Evolutionary conservation across 2,797 vertebrate species (phyloP), one percentile per base, ranked within the genome.

Genomic region (Vireo griseus): DNA sequence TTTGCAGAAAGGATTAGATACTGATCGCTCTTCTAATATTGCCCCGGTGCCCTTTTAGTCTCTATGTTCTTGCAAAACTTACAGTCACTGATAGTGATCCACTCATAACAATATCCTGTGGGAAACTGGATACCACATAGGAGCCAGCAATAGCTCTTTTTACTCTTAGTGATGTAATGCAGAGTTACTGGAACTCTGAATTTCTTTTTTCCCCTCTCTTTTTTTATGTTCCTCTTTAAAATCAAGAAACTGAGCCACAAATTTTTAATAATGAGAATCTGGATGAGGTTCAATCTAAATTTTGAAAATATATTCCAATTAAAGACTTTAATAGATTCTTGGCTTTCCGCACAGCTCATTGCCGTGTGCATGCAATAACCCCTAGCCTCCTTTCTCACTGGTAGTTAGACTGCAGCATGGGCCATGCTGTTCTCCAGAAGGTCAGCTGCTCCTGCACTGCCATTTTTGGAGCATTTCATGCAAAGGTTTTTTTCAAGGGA

Each of bases 301-400:
- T 97, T 97, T 97, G 96, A 98, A 95, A 97, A 97, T 97, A 96
- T 96, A 96, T 96, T 94, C 97, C 97, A 97, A 97, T 98, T 98
- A 98, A 98, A 98, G 97, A 95, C 97, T 98, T 98, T 98, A 98
- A 98, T 97, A 98, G 97, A 95, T 94, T 97, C 91, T 98, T 98
- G 98, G 98, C 97, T 97, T 95, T 95, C 95, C 74, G 88, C 96
- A 97, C 92, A 95, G 97, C 97, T 98, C 97, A 92, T 93, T 97
- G 95, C 97, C 98, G 98, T 98, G 97, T 98, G 98, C 96, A 97
- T 98, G 98, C 96, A 98, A 98, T 99, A 98, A 98, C 97, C 93
- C 90, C 86, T 75, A 96, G 44, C 71, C 93, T 71, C 28, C 54
- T 94, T 96, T 94, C 86, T 92, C 67, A 73, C 83, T 89, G 69